These are phyloP conservation scores for Microtus ochrogaster DNA, from an alignment of 2,113 vertebrate species.

Conservation along the genomic window DNA sequence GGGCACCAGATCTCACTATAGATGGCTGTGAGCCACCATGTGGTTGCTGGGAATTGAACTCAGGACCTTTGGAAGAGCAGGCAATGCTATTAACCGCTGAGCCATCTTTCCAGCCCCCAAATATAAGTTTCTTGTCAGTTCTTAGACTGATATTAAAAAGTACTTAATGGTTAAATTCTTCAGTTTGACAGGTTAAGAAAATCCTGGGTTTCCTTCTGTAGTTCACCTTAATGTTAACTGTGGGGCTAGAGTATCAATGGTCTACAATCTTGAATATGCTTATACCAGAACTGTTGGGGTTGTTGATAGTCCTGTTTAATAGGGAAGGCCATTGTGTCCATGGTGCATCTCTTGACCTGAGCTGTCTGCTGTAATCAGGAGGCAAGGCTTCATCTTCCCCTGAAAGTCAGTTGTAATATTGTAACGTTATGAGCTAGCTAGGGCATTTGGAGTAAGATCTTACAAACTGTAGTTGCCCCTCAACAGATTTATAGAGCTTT, in stretches of 20 bases:
- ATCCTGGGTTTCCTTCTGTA: background rate
- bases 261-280: background rate
- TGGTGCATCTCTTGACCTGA: background rate
- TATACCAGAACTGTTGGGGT: background rate
- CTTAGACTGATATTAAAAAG: constrained; percentile 1
- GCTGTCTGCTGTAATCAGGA: background rate
- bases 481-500: background rate
- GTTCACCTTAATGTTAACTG: background rate
- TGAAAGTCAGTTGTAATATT: background rate
- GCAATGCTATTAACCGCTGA: no score
- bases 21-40: no score
- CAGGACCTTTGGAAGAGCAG: no score
- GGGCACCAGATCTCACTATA: no score
- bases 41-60: no score
- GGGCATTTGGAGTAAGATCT: constrained; percentile 1
- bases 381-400: background rate
- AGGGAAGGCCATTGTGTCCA: background rate
- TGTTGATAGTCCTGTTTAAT: background rate
- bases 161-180: background rate
- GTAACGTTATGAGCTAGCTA: background rate
- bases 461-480: background rate
- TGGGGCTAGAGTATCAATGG: background rate
- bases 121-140: constrained; percentile 7
- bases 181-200: constrained; percentile 7
- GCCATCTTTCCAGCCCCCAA: no score